Base-by-base conservation (phyloP, 2,888 invertebrate genomes). In the Drosophila leonis region DNA sequence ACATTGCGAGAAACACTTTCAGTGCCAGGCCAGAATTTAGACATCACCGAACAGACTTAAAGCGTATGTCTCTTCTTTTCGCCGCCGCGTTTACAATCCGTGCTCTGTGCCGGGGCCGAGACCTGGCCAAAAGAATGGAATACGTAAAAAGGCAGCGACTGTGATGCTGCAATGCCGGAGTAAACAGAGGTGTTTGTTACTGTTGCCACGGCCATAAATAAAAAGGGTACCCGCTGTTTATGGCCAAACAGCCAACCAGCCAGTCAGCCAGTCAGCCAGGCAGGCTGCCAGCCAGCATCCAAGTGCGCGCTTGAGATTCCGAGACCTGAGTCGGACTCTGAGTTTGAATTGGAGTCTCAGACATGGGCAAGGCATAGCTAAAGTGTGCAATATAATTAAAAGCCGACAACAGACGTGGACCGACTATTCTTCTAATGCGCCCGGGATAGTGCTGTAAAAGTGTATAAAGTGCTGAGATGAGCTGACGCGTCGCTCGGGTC, bases 371-470 rank as follows among this genome's bases (percentile, higher is more conserved):
- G 80, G 83, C 88, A 88, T 88, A 81, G 83, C 90, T 88, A 91
- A 90, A 90, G 91, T 86, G 91, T 92, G 91, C 90, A 91, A 91
- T 91, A 91, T 91, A 91, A 81, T 91, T 90, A 86, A 91, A 92
- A 90, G 91, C 91, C 92, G 91, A 90, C 91, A 91, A 87, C 79
- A 88, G 85, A 81, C 83, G 81, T 75, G 72, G 72, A 12, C 37
- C 77, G 75, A 72, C 63, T 74, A 76, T 81, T 87, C 90, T 82
- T 91, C 80, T 82, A 83, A 84, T 89, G 83, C 88, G 75, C 62
- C 77, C 64, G 78, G 78, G 69, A 75, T 48, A 74, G 82, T 64
- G 90, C 66, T 88, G 90, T 86, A 86, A 86, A 86, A 20, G 66
- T 78, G 69, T 75, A 85, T 88, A 85, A 90, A 88, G 73, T 71